Conservation (phyloP, 92 coral and sea anemone species). For the Parazoanthus atlanticus region DNA sequence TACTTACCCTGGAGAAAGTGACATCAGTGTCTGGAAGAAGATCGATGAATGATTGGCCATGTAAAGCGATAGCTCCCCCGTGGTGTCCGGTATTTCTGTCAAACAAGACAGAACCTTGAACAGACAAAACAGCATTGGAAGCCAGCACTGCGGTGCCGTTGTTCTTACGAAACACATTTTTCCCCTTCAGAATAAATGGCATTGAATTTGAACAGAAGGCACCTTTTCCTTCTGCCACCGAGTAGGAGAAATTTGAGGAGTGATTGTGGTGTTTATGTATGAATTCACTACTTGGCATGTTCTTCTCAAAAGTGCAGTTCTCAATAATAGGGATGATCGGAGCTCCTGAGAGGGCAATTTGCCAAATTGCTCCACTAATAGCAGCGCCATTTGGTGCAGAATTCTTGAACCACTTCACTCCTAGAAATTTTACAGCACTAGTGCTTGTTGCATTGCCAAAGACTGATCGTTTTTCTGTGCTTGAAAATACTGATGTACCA, state of each 20-base stretch:
- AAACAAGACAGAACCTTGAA: constrained; percentile 55
- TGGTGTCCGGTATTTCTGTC: constrained; percentile 65
- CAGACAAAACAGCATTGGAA: constrained; percentile 60
- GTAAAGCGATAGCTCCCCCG: constrained; percentile 72
- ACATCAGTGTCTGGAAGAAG: constrained; percentile 61
- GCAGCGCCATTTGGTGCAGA: constrained; percentile 64
- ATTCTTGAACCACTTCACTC: constrained; percentile 50
- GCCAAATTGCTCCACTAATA: constrained; percentile 61
- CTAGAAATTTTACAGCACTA: constrained; percentile 39
- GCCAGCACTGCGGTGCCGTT: constrained; percentile 60
- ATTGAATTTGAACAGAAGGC: constrained; percentile 55
- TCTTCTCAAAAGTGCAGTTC: constrained; percentile 39
- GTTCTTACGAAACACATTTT: constrained; percentile 51
- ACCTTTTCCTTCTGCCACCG: constrained; percentile 57
- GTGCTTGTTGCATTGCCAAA: constrained; percentile 52
- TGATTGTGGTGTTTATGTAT: constrained; percentile 2
- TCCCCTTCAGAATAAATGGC: constrained; percentile 54
- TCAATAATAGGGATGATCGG: constrained; percentile 41
- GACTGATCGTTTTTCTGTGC: constrained; percentile 42
- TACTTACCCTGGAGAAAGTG: constrained; percentile 55
- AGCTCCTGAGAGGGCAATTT: constrained; percentile 57
- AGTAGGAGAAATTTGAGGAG: constrained; percentile 46
- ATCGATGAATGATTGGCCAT: constrained; percentile 67
- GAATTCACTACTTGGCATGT: constrained; percentile 30
- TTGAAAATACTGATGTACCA: constrained; percentile 48